Conservation (phyloP, 53 echinoderm and acorn worm genomes). For the Echinometra lucunter region DNA sequence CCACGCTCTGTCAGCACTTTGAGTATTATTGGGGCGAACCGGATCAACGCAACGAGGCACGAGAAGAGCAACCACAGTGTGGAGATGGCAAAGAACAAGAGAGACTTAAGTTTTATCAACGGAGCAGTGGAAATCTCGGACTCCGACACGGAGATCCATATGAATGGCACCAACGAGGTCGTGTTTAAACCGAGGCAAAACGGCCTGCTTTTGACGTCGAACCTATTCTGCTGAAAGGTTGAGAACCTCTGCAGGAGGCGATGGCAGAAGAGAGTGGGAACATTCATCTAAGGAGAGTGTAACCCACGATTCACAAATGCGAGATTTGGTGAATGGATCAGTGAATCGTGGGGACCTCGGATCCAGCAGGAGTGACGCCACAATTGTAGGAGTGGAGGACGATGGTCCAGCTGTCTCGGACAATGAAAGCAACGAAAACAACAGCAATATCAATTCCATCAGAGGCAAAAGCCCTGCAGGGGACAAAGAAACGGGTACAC, state of each 20-base stretch:
- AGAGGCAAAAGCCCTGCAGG: not conserved
- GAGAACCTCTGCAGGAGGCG: not conserved
- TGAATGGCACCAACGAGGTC: not conserved
- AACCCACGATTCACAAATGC: not conserved
- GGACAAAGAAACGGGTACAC: not conserved
- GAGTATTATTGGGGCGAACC: slow-evolving; percentile 34
- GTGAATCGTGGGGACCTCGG: not conserved
- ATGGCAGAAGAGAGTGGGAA: slow-evolving; percentile 6
- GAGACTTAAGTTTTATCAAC: not conserved
- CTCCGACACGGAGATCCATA: not conserved
- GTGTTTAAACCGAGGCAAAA: slow-evolving; percentile 20
- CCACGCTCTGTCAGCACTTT: slow-evolving; percentile 46
- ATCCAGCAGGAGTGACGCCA: not conserved
- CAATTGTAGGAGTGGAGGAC: slow-evolving; percentile 29
- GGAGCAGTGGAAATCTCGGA: slow-evolving; percentile 9
- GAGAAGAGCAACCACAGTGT: not conserved
- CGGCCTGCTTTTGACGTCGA: not conserved
- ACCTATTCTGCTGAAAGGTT: not conserved
- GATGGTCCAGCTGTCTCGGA: slow-evolving; percentile 14
- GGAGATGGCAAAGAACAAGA: not conserved
- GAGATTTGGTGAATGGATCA: not conserved
- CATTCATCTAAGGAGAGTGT: not conserved
- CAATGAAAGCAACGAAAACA: slow-evolving; percentile 27
- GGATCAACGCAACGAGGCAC: slow-evolving; percentile 14
- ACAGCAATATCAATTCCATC: slow-evolving; percentile 18